These are phyloP conservation scores for Ophraella communa DNA, from an alignment of 2,888 invertebrate genomes.

Conservation along the genomic window DNA sequence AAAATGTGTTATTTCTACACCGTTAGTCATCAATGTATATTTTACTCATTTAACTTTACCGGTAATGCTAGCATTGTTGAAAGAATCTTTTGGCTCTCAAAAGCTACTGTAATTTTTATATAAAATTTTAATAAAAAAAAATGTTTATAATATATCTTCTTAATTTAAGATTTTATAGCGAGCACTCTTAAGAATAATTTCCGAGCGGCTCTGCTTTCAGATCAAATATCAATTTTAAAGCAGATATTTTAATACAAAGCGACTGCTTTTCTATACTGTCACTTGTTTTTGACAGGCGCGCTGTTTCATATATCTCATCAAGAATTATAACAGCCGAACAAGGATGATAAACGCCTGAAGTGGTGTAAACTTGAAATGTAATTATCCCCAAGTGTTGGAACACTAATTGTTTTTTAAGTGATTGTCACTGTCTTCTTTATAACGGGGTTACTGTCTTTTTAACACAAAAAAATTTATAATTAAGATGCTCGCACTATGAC, in stretches of 20 bases:
- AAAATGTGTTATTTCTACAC: no score
- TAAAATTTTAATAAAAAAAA: neutral
- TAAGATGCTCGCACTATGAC: neutral
- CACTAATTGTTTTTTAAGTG: slow-evolving; percentile 36
- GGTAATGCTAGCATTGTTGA: no score
- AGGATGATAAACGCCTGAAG: slow-evolving; percentile 37
- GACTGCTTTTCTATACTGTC: slow-evolving; percentile 42
- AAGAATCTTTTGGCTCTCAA: no score
- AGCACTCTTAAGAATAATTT: neutral
- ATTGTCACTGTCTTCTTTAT: slow-evolving; percentile 35
- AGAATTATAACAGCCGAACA: slow-evolving; percentile 38
- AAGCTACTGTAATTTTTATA: neutral
- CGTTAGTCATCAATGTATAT: no score
- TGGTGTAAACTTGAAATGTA: slow-evolving; percentile 35
- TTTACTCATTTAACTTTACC: no score
- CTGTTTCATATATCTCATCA: slow-evolving; percentile 47
- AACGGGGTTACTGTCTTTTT: slow-evolving; percentile 9
- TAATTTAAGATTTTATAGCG: neutral
- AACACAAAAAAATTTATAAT: neutral
- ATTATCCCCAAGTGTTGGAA: slow-evolving; percentile 37
- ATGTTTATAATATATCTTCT: neutral
- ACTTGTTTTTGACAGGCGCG: slow-evolving; percentile 47
- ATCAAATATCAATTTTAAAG: slow-evolving; percentile 46
- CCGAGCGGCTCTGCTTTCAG: slow-evolving; percentile 36
- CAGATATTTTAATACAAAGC: slow-evolving; percentile 40